These are phyloP conservation scores for Silurus asotus DNA, from an alignment of 2,113 vertebrate genomes.

Conservation along the genomic window DNA sequence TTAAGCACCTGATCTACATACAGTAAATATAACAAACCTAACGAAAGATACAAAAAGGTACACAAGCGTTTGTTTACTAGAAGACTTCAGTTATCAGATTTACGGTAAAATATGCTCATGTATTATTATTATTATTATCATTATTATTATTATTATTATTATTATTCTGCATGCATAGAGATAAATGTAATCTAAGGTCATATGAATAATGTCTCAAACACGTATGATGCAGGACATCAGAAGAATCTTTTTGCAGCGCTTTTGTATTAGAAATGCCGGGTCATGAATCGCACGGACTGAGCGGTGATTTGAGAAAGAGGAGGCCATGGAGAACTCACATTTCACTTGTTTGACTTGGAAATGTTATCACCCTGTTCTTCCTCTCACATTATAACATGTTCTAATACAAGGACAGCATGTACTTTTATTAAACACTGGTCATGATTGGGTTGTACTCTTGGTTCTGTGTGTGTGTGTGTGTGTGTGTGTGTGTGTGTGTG, in stretches of 20 bases:
- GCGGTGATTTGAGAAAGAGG: background rate
- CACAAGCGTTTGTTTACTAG: background rate
- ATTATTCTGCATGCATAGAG: background rate
- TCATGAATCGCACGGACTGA: conserved; percentile 11
- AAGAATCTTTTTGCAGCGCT: conserved; percentile 20
- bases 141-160: background rate
- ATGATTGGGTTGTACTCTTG: background rate
- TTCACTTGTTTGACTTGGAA: conserved; percentile 28
- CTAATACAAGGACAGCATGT: background rate
- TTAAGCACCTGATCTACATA: background rate
- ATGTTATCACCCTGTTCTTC: background rate
- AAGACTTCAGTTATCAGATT: background rate
- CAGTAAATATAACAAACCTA: background rate
- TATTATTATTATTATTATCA: background rate
- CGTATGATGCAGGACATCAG: conserved; percentile 41
- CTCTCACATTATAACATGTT: background rate
- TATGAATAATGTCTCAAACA: background rate
- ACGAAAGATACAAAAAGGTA: background rate
- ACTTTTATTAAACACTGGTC: background rate
- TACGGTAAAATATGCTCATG: background rate
- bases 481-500: background rate
- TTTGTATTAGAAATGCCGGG: conserved; percentile 11
- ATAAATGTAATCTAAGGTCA: background rate
- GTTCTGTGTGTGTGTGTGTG: background rate
- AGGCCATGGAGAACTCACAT: background rate